A percentile compares a stretch with the other conserved stretches of the same genome.
These are phyloP conservation scores for Petrocephalus zakoni DNA, from an alignment of 2,113 vertebrate genomes.

Conservation along the genomic window DNA sequence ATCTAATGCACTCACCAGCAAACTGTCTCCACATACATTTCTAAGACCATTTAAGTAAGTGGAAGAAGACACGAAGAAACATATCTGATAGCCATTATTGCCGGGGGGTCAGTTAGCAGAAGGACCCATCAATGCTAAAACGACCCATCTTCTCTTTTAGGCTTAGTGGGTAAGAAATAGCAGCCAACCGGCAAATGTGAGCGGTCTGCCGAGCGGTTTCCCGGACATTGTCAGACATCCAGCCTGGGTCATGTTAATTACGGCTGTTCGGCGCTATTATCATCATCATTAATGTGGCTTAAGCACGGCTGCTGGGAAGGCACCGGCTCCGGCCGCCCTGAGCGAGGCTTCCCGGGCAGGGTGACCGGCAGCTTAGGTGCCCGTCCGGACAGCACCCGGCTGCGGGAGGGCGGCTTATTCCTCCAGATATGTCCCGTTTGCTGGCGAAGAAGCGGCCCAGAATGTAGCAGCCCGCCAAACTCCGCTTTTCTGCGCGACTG, in stretches of 20 bases:
- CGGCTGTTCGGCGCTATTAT: neutral
- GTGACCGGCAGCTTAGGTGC: neutral
- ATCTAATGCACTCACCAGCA: neutral
- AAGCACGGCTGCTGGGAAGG: neutral
- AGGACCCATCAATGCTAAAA: neutral
- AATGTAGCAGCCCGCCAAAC: too few relatives aligned
- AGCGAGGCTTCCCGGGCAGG: neutral
- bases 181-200: neutral
- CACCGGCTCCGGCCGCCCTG: neutral
- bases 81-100: neutral
- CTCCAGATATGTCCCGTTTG: neutral
- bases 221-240: neutral
- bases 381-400: neutral
- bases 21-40: neutral
- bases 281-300: neutral
- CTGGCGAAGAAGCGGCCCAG: neutral
- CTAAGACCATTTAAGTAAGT: neutral
- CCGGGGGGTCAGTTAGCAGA: neutral
- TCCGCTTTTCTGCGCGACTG: too few relatives aligned
- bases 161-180: neutral
- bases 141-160: neutral
- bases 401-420: neutral
- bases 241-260: neutral
- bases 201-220: neutral
- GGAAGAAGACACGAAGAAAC: neutral